Conservation (phyloP, 2,797 vertebrate species). For the Poeciliopsis infans region DNA sequence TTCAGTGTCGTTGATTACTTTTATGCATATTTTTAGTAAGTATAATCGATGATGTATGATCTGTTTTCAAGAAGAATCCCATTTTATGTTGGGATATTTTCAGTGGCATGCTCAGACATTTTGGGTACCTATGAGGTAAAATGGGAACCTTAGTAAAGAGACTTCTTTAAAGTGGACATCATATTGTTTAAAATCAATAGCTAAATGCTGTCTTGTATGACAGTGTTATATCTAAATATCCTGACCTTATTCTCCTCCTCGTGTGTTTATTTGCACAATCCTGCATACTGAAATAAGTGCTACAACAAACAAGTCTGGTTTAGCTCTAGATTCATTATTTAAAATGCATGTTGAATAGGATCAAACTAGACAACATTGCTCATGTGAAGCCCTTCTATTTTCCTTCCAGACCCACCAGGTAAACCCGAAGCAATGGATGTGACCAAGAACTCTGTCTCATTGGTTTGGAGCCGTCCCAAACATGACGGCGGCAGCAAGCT, state of each 20-base stretch:
- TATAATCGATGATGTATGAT: not conserved
- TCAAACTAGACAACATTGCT: not conserved
- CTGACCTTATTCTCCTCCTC: no score
- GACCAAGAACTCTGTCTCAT: conserved; percentile 87
- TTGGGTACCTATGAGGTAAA: not conserved
- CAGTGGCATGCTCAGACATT: no score
- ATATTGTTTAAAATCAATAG: not conserved
- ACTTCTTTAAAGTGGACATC: no score
- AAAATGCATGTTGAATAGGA: not conserved
- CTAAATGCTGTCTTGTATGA: not conserved
- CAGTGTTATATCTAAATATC: no score
- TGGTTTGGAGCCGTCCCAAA: conserved; percentile 93
- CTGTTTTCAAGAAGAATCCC: not conserved
- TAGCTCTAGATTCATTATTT: not conserved
- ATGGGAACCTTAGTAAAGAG: not conserved
- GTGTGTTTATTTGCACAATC: no score
- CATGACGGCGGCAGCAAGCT: conserved; percentile 97
- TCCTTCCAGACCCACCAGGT: conserved; percentile 84
- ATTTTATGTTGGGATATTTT: not conserved
- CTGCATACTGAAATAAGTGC: not conserved
- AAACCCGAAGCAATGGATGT: conserved; percentile 97
- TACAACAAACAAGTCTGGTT: not conserved
- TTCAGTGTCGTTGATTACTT: not conserved
- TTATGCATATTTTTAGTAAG: not conserved
- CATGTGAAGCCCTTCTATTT: not conserved